Base-by-base conservation (phyloP, 2,888 invertebrate species). In the Himalopsyche tibetana region DNA sequence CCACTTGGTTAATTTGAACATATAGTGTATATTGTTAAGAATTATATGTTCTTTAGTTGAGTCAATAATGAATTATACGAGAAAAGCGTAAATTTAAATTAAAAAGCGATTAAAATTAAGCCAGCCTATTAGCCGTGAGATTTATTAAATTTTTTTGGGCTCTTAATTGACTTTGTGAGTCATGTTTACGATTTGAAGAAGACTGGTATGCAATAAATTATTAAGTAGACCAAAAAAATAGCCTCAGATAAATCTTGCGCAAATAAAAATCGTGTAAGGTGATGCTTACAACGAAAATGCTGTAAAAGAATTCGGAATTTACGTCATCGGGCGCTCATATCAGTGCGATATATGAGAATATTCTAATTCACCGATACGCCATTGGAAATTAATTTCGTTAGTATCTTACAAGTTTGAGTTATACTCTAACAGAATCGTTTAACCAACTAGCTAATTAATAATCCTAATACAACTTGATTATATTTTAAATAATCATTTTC, bases 61-160 rank as follows among this genome's bases (percentile, higher is more conserved):
- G 28, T 63, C 63, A 63, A 63, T 63, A 63, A 63, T 63, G 63
- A 63, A 63, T 63, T 63, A 63, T 63, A 63, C 63, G 2, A 63
- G 63, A 63, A 63, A 63, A 63, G 63, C 19, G 28, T 63, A 63
- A 63, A 63, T 63, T 63, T 63, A 63, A 63, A 63, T 63, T 63
- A 63, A 19, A 63, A 63, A 63, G 28, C 63, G 63, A 63, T 63
- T 63, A 63, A 63, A 63, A 63, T 63, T 63, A 63, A 63, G 63
- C 63, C 63, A 63, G 63, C 63, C 63, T 63, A 63, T 63, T 63
- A 63, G 63, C 63, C 63, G 63, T 63, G 63, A 63, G 63, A 63
- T 63, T 63, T 63, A 63, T 63, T 63, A 63, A 63, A 19, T 63
- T 63, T 63, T 63, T 63, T 63, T 63, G 63, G 63, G 63, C 63